phyloP scores from a whole-genome alignment of 2,888 invertebrate genomes.

The Cataglyphis cursor region DNA sequence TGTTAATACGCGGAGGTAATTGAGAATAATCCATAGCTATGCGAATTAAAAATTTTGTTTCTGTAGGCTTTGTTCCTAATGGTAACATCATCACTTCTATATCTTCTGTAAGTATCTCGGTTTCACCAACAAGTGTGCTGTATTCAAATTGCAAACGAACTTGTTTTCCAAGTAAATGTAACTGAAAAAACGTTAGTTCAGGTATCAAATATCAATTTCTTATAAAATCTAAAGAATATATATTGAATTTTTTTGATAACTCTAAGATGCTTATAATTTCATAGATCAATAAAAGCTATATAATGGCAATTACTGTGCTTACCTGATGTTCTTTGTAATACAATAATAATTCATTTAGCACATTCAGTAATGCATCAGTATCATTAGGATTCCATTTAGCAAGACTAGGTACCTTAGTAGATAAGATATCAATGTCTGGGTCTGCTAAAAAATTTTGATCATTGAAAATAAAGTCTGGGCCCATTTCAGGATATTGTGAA shows the following conservation, averaged over 20 bases:
- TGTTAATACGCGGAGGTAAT: slow-evolving; percentile 88
- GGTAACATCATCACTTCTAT: slow-evolving; percentile 90
- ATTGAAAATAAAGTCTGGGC: slow-evolving; percentile 92
- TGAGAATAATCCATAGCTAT: slow-evolving; percentile 89
- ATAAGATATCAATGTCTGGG: slow-evolving; percentile 88
- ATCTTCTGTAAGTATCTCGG: slow-evolving; percentile 88
- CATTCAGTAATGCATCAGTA: slow-evolving; percentile 88
- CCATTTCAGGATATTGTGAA: slow-evolving; percentile 89
- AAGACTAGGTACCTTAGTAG: slow-evolving; percentile 88
- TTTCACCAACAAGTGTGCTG: slow-evolving; percentile 88
- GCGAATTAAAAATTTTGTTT: slow-evolving; percentile 90
- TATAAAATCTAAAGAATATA: neutral
- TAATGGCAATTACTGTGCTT: slow-evolving; percentile 49
- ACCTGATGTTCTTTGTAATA: slow-evolving; percentile 91
- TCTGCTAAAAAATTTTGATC: slow-evolving; percentile 90
- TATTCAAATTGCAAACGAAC: slow-evolving; percentile 90
- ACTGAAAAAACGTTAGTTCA: slow-evolving; percentile 37
- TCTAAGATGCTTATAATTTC: neutral
- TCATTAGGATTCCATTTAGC: slow-evolving; percentile 90
- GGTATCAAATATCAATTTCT: neutral
- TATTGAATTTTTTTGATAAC: neutral
- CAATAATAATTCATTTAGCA: slow-evolving; percentile 89
- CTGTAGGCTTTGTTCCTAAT: slow-evolving; percentile 85
- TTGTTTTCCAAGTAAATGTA: slow-evolving; percentile 78
- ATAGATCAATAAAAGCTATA: slow-evolving; percentile 41